phyloP scores from a whole-genome alignment of 2,113 vertebrate species.

The Nibea coibor region DNA sequence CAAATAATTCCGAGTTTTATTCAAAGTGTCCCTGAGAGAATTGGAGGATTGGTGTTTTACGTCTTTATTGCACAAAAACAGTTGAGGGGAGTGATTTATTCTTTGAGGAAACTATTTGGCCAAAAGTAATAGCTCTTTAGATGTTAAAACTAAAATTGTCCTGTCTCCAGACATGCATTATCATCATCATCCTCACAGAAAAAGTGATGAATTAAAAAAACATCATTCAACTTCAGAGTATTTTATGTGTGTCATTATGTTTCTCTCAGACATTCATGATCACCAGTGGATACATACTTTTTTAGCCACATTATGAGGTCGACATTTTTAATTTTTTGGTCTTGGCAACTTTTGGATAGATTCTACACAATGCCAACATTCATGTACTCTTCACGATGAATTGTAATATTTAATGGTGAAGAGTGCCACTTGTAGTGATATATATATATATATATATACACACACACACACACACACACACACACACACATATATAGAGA shows the following conservation, averaged over 20 bases:
- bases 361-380: background rate
- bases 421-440: no score
- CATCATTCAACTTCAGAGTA: constrained; percentile 6
- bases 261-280: background rate
- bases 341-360: background rate
- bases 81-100: constrained; percentile 21
- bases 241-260: background rate
- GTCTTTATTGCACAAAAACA: constrained; percentile 29
- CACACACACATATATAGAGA: no score
- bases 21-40: constrained; percentile 35
- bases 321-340: background rate
- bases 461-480: no score
- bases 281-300: background rate
- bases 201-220: constrained; percentile 36
- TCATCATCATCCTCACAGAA: constrained; percentile 37
- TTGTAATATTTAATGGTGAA: no score
- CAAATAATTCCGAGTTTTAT: constrained; percentile 35
- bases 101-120: constrained; percentile 28
- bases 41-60: constrained; percentile 13
- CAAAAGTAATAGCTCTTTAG: constrained; percentile 35
- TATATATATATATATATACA: no score
- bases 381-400: background rate
- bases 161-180: constrained; percentile 25
- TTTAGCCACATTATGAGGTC: background rate
- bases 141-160: constrained; percentile 32